A percentile compares a stretch with the other conserved stretches of the same genome.
phyloP scores from a whole-genome alignment of 1,140 invertebrate species.

The Palaemon carinicauda region DNA sequence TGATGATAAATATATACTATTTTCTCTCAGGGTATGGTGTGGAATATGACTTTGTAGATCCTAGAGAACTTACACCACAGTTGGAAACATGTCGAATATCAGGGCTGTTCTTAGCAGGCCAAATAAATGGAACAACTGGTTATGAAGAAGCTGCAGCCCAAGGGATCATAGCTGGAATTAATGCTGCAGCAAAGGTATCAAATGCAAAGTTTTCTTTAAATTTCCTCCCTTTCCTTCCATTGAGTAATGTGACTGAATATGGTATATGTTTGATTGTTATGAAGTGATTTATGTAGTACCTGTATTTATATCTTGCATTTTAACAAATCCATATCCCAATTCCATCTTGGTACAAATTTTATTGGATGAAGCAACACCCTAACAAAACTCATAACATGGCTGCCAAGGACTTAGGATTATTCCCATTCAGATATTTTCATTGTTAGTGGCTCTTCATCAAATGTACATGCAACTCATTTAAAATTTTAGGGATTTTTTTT shows the following conservation, averaged over 20 bases:
- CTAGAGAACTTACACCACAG: constrained; percentile 79
- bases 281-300: too few species aligned
- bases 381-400: too few species aligned
- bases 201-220: neutral
- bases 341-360: too few species aligned
- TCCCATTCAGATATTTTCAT: too few species aligned
- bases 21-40: constrained; percentile 79
- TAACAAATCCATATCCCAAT: too few species aligned
- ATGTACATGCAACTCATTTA: too few species aligned
- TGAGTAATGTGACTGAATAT: neutral
- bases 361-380: too few species aligned
- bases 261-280: constrained; percentile 3
- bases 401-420: too few species aligned
- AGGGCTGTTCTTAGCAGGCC: constrained; percentile 87
- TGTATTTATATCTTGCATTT: too few species aligned
- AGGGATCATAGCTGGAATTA: constrained; percentile 88
- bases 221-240: neutral
- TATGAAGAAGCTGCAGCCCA: constrained; percentile 96
- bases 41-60: constrained; percentile 93
- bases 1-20: neutral
- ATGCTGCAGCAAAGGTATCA: constrained; percentile 76
- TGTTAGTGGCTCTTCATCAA: too few species aligned
- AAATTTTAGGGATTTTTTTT: too few species aligned
- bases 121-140: constrained; percentile 96
- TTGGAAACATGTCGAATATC: constrained; percentile 82